Conservation (phyloP, 2,888 invertebrate genomes). For the Lasioglossum leucozonium region DNA sequence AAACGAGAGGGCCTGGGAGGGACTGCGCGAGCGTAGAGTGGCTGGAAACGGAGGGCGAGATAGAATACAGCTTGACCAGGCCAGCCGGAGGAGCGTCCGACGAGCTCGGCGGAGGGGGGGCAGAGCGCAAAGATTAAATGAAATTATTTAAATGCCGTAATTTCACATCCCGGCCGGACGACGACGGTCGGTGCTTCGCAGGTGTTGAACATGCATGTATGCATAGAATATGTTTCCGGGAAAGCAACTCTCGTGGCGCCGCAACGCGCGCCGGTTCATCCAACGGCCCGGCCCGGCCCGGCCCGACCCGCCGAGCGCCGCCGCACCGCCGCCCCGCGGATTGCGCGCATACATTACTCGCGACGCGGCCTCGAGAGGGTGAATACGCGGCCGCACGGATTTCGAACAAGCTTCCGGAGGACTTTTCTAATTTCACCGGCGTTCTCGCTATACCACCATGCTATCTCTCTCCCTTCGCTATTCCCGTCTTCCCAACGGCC, state of each 20-base stretch:
- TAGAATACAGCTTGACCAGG: background rate
- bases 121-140: slow-evolving; percentile 77
- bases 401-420: slow-evolving; percentile 48
- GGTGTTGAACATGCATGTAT: slow-evolving; percentile 82
- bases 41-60: background rate
- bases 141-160: slow-evolving; percentile 83
- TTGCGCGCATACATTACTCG: slow-evolving; percentile 72
- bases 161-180: slow-evolving; percentile 75
- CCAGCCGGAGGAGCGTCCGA: background rate
- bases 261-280: slow-evolving; percentile 36
- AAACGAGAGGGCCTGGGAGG: background rate
- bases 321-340: too few relatives aligned
- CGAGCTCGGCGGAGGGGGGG: background rate
- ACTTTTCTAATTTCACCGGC: slow-evolving; percentile 36
- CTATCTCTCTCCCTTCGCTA: background rate
- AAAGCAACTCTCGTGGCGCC: slow-evolving; percentile 62
- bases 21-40: background rate
- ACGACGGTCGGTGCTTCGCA: slow-evolving; percentile 67
- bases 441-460: too few relatives aligned
- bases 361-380: slow-evolving; percentile 62
- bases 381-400: slow-evolving; percentile 54
- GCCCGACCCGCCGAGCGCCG: background rate
- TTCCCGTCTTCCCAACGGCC: background rate
- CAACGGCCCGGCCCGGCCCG: slow-evolving; percentile 43
- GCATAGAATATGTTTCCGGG: slow-evolving; percentile 81